Base-by-base conservation (phyloP, 2,113 vertebrate species). In the Vanacampus margaritifer region DNA sequence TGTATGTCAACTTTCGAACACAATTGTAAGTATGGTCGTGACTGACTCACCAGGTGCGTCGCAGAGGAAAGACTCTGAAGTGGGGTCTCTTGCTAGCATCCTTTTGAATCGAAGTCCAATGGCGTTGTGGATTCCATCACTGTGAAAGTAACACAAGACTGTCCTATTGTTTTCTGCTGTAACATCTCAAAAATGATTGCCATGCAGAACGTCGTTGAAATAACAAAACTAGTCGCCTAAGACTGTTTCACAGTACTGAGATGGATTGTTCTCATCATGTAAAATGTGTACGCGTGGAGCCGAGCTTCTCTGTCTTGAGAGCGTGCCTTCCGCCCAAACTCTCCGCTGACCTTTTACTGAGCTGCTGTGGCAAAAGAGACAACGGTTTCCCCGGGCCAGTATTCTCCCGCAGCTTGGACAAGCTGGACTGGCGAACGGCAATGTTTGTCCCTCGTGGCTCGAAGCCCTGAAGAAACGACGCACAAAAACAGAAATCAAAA, bases 371-470 rank as follows among this genome's bases (percentile, higher is more conserved):
- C 72, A 91, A 90, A 73, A 90, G 80, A 56, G 93, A 94, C 53
- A 98, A 86, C 35, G 88, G 83, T 88, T 93, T 98, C 80, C 88
- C 92, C 65, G 93, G 93, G 70, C 95, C 96, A 0, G 95, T 97
- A 72, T 93, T 94, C 78, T 92, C 90, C 83, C 94, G 90, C 16
- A 98, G 82, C 37, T 91, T 90, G 71, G 87, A 92, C 92, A 96
- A 94, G 64, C 95, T 94, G 11, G 84, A 76, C 19, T 97, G 90
- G 61, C 94, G 95, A 61, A 92, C 94, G 45, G 94, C 93, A 0
- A 98, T 93, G 64, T 96, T 92, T 0, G 96, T 99, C 64, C 96
- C 95, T 64, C 93, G 92, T 11, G 97, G 96, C 89, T 98, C 94
- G 3, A 96, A 98, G 26, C 96, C 97, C 97, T 99, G 88, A 78